Evolutionary conservation across 2,888 invertebrate species (phyloP).

Genomic region (Yponomeuta malinellus): DNA sequence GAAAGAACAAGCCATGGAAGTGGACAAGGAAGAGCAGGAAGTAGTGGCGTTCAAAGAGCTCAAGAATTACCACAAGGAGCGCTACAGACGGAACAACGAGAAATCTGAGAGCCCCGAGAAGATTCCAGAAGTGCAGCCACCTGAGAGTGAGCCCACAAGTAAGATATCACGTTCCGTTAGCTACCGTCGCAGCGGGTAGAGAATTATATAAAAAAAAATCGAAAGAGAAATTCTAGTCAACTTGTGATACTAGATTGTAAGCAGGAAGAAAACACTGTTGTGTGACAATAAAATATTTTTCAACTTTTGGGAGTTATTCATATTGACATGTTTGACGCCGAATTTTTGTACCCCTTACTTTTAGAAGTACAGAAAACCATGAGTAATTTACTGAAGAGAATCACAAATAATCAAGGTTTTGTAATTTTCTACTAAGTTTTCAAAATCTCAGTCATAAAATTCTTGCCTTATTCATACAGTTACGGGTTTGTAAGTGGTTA

Average conservation of each 20-base stretch:
- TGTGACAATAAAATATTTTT: constrained; percentile 67
- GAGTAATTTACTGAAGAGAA: background rate
- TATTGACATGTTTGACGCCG: constrained; percentile 50
- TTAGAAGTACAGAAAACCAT: background rate
- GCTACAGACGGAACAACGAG: constrained; percentile 80
- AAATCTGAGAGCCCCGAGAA: constrained; percentile 76
- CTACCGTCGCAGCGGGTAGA: constrained; percentile 33
- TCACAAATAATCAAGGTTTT: background rate
- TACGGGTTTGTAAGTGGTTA: background rate
- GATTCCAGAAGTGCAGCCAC: constrained; percentile 26
- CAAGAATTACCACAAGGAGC: constrained; percentile 74
- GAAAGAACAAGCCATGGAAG: constrained; percentile 27
- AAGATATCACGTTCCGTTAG: constrained; percentile 58
- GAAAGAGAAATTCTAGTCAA: constrained; percentile 20
- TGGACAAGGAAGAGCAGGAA: constrained; percentile 30
- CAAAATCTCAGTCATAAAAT: background rate
- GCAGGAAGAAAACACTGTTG: constrained; percentile 35
- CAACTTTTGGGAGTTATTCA: constrained; percentile 59
- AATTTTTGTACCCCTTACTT: constrained; percentile 37
- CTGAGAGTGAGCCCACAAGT: constrained; percentile 57
- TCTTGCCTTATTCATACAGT: background rate
- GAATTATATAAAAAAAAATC: constrained; percentile 11
- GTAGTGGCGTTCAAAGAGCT: constrained; percentile 72
- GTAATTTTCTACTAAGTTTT: background rate
- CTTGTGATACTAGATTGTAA: constrained; percentile 58